These are phyloP conservation scores for Calonectris borealis DNA, from an alignment of 2,113 vertebrate species.

Conservation along the genomic window DNA sequence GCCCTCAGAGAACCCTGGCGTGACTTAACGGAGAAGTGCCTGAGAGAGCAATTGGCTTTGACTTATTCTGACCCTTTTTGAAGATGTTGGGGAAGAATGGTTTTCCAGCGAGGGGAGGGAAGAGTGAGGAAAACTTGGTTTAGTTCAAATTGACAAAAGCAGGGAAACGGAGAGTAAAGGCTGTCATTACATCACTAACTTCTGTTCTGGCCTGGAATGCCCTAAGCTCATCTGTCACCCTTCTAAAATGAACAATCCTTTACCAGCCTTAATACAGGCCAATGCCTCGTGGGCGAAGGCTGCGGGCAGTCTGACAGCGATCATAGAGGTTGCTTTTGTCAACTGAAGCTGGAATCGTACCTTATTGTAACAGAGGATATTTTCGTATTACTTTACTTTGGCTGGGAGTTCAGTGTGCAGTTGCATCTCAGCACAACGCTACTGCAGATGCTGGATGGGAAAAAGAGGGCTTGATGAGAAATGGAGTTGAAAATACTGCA, in stretches of 20 bases:
- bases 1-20: neutral
- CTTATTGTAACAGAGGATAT: neutral
- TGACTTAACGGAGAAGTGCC: neutral
- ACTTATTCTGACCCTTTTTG: neutral
- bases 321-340: neutral
- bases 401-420: neutral
- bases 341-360: neutral
- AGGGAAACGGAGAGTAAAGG: neutral
- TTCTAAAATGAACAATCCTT: neutral
- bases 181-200: neutral
- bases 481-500: constrained; percentile 56
- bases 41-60: neutral
- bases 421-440: neutral
- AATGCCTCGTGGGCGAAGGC: neutral
- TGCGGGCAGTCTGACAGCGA: neutral
- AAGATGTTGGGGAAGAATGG: neutral
- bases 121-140: neutral
- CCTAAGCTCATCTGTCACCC: neutral
- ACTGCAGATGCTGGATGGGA: constrained; percentile 27
- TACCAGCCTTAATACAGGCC: neutral
- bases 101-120: neutral
- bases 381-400: neutral
- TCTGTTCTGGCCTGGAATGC: neutral
- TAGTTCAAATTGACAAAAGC: neutral
- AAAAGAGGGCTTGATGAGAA: constrained; percentile 28